phyloP scores from a whole-genome alignment of 1,140 invertebrate species.

The Panulirus ornatus region DNA sequence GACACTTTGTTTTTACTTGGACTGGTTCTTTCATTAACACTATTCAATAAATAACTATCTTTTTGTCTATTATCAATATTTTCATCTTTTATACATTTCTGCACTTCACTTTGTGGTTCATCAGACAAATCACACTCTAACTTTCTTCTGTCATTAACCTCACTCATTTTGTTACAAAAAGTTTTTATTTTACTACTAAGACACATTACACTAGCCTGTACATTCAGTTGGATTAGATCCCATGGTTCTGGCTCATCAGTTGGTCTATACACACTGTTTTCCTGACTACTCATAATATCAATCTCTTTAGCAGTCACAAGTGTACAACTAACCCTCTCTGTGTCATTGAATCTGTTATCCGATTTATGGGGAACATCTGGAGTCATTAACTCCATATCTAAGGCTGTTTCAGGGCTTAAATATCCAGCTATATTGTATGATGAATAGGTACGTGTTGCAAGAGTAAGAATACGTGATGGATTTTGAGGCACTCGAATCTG shows the following conservation, averaged over 20 bases:
- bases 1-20: conserved; percentile 17
- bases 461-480: conserved; percentile 68
- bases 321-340: not conserved
- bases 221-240: conserved; percentile 92
- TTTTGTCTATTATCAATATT: conserved; percentile 7
- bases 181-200: conserved; percentile 84
- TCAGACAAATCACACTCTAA: not conserved
- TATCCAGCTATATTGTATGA: conserved; percentile 69
- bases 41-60: not conserved
- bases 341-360: conserved; percentile 13
- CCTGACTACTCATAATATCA: conserved; percentile 76
- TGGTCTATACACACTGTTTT: conserved; percentile 89
- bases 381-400: conserved; percentile 68
- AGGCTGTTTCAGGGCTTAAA: conserved; percentile 69
- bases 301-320: conserved; percentile 57
- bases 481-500: conserved; percentile 81
- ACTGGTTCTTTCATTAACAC: conserved; percentile 33
- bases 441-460: conserved; percentile 69
- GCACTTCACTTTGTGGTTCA: conserved; percentile 6
- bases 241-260: conserved; percentile 92
- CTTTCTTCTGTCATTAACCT: conserved; percentile 20
- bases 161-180: conserved; percentile 68
- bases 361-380: conserved; percentile 38
- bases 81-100: conserved; percentile 6
- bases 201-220: conserved; percentile 93